Evolutionary conservation across 2,888 invertebrate genomes (phyloP), one percentile per base, ranked within the genome.

Genomic region (Oligia latruncula): DNA sequence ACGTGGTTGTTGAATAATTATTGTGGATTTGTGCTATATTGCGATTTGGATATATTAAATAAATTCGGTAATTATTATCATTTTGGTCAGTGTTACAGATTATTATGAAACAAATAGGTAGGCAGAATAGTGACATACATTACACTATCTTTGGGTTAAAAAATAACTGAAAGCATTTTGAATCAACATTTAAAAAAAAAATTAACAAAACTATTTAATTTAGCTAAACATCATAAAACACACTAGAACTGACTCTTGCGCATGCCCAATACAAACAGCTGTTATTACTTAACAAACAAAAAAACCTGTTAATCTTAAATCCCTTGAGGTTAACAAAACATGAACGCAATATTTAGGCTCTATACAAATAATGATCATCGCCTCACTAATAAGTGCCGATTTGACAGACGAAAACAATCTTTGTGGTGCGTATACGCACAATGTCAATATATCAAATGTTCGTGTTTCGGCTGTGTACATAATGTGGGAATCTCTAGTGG

Each of bases 271-370:
- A 90, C 93, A 94, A 94, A 95, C 95, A 95, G 91, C 86, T 95
- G 94, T 93, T 94, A 96, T 95, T 95, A 94, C 95, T 95, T 91
- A 89, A 93, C 95, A 96, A 96, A 96, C 93, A 96, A 86, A 96
- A 86, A 94, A 96, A 96, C 96, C 95, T 94, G 95, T 95, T 89
- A 87, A 85, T 88, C 81, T 90, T 78, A 87, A 94, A 94, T 95
- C 94, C 93, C 94, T 94, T 95, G 95, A 96, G 96, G 96, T 96
- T 96, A 96, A 96, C 92, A 95, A 92, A 96, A 96, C 94, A 96
- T 92, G 92, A 92, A 90, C 95, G 95, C 94, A 95, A 96, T 95
- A 95, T 93, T 95, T 95, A 93, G 94, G 93, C 92, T 90, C 86
- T 92, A 89, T 92, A 92, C 92, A 95, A 95, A 96, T 90, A 95